A percentile compares a stretch with the other conserved stretches of the same genome.
Conservation (phyloP, 2,113 vertebrate genomes). For the Raja brachyura region DNA sequence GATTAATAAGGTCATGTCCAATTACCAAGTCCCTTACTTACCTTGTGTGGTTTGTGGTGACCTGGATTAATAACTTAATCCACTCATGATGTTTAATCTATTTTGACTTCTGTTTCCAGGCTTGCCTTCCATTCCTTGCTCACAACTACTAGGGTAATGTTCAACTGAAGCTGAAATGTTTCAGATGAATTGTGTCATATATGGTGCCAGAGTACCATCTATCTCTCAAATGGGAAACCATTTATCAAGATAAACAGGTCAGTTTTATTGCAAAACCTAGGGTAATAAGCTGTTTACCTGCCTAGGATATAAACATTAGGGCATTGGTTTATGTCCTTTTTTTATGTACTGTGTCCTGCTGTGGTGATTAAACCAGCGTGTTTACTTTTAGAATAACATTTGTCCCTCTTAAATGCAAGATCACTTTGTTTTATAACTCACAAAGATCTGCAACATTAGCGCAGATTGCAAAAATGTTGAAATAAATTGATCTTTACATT, state of each 20-base stretch:
- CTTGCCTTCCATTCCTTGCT: neutral
- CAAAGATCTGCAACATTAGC: neutral
- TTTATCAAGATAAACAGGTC: slow-evolving; percentile 1
- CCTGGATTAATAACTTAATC: slow-evolving; percentile 16
- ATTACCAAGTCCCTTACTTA: neutral
- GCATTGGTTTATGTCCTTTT: neutral
- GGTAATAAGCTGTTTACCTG: slow-evolving; percentile 1
- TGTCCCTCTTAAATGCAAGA: neutral
- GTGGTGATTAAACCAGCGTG: neutral
- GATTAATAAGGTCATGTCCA: neutral
- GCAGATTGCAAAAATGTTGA: neutral
- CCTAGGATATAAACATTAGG: neutral
- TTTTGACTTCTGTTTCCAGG: slow-evolving; percentile 21
- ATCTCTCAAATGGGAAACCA: slow-evolving; percentile 9
- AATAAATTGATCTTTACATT: neutral
- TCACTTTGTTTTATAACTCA: neutral
- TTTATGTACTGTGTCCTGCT: too few species aligned
- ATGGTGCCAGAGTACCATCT: too few species aligned
- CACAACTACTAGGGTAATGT: neutral
- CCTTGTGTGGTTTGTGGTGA: neutral
- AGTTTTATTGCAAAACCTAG: neutral
- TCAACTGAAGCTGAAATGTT: neutral
- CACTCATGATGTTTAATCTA: slow-evolving; percentile 23
- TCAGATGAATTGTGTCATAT: neutral
- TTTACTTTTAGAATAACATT: neutral